A percentile compares a stretch with the other conserved stretches of the same genome.
Evolutionary conservation across 2,797 vertebrate genomes (phyloP).

Genomic region (Crossoptilon crossoptilon): DNA sequence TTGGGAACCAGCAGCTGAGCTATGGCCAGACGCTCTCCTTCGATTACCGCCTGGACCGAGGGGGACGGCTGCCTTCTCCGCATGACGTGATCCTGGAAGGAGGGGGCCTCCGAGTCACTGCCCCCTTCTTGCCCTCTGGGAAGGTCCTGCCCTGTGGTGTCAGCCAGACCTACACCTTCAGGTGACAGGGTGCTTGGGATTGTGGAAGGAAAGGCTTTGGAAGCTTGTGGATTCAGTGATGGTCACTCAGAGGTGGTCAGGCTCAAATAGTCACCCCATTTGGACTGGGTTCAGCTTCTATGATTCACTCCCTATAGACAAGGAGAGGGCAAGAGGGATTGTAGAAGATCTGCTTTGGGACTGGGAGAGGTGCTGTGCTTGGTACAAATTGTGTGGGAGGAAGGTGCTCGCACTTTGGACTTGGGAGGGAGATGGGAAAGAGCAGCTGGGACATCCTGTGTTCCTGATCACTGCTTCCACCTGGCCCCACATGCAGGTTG

Average conservation of each 20-base stretch:
- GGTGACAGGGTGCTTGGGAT: conserved; percentile 73
- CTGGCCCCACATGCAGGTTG: conserved; percentile 78
- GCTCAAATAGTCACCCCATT: neutral
- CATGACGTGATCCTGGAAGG: conserved; percentile 90
- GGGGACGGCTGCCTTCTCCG: conserved; percentile 84
- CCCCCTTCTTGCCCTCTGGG: conserved; percentile 85
- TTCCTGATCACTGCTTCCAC: neutral
- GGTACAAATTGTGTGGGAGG: accelerated
- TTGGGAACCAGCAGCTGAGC: conserved; percentile 91
- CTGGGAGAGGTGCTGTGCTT: neutral
- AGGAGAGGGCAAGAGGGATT: neutral
- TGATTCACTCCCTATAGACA: neutral
- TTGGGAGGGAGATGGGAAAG: accelerated
- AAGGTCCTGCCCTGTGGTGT: conserved; percentile 86
- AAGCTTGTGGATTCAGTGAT: neutral
- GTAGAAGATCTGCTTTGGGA: neutral
- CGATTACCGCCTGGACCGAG: conserved; percentile 88
- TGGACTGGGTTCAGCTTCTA: neutral
- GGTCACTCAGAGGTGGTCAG: neutral
- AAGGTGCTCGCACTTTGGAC: neutral
- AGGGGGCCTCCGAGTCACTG: conserved; percentile 81
- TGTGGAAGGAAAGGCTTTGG: neutral
- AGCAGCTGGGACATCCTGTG: neutral
- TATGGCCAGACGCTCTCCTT: conserved; percentile 91
- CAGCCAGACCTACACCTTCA: conserved; percentile 88